These are phyloP conservation scores for Nipponia nippon DNA, from an alignment of 2,113 vertebrate species.

Conservation along the genomic window DNA sequence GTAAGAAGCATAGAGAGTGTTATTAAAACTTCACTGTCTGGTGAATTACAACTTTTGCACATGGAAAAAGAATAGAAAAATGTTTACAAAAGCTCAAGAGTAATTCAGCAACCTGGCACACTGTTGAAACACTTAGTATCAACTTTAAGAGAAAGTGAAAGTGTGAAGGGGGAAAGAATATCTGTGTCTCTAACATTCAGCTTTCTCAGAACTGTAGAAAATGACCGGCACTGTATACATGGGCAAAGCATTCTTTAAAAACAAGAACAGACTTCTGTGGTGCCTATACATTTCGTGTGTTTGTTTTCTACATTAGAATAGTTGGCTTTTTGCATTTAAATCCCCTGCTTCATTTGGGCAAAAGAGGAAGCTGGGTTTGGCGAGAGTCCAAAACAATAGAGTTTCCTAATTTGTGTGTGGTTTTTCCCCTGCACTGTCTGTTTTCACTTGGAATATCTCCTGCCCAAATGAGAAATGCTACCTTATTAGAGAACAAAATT, in stretches of 20 bases:
- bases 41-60: not conserved
- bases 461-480: not conserved
- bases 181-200: not conserved
- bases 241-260: not conserved
- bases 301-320: not conserved
- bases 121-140: not conserved
- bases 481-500: not conserved
- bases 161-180: not conserved
- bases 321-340: not conserved
- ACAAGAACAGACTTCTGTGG: not conserved
- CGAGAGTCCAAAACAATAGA: rapidly evolving
- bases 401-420: not conserved
- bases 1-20: not conserved
- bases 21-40: not conserved
- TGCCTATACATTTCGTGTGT: not conserved
- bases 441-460: not conserved
- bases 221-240: not conserved
- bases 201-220: not conserved
- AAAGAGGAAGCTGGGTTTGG: not conserved
- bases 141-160: not conserved
- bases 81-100: not conserved
- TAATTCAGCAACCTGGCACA: not conserved
- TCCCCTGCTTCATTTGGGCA: not conserved
- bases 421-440: not conserved
- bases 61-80: not conserved